These are phyloP conservation scores for Cygnus atratus DNA, from an alignment of 2,113 vertebrate species.

Conservation along the genomic window DNA sequence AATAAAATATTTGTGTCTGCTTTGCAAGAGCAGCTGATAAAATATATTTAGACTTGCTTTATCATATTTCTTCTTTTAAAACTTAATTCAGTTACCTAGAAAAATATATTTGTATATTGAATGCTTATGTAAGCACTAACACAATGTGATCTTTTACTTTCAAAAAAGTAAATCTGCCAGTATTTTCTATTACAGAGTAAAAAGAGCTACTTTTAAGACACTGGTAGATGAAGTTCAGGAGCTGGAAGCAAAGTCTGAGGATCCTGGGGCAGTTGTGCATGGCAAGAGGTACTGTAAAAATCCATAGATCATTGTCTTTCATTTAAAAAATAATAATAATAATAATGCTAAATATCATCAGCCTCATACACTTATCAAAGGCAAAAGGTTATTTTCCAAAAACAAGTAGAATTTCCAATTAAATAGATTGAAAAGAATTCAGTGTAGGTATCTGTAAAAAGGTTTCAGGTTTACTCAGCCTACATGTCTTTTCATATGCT, in stretches of 20 bases:
- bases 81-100: not conserved
- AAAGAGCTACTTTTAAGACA: slow-evolving; percentile 92
- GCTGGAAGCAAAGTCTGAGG: slow-evolving; percentile 94
- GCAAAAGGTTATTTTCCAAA: not conserved
- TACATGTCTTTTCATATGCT: not conserved
- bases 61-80: not conserved
- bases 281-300: slow-evolving; percentile 89
- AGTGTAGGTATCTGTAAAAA: not conserved
- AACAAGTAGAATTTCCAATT: not conserved
- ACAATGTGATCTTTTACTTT: not conserved
- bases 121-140: not conserved
- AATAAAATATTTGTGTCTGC: not conserved
- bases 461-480: not conserved
- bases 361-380: not conserved
- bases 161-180: slow-evolving; percentile 12
- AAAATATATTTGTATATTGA: not conserved
- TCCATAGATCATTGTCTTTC: not conserved
- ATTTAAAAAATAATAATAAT: not conserved
- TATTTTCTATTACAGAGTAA: slow-evolving; percentile 80
- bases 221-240: slow-evolving; percentile 98
- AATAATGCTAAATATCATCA: not conserved
- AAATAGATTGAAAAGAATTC: not conserved
- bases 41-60: not conserved
- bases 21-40: not conserved
- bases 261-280: slow-evolving; percentile 93